Base-by-base conservation (phyloP, 1,140 invertebrate genomes). In the Globodera ellingtonae region DNA sequence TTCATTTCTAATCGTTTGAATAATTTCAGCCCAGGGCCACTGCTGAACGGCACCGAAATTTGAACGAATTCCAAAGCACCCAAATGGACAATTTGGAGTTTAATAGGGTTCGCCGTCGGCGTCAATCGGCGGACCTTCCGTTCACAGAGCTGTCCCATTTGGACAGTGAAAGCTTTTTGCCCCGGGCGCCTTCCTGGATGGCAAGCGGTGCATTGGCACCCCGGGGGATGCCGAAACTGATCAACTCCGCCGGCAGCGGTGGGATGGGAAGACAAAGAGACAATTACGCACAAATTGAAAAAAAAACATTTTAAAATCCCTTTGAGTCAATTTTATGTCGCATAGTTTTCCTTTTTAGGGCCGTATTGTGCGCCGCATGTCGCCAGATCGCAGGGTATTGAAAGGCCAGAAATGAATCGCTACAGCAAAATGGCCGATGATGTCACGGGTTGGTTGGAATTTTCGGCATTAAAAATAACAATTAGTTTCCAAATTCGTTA, bases 311-410 rank as follows among this genome's bases (percentile, higher is more conserved):
- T 35, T 35, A 0, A 35, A 35, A 35, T 35, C 0, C 2, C 35
- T 35, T 35, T 35, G 35, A 35, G 10, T 48, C 18, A 15, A 46
- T 24, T 24, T 18, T 18, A 18, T 80, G 18, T 46, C 8, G 18
- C 5, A 62, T 18, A 73, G 15, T 69, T 81, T 80, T 59, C 35
- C 7, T 18, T 56, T 81, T 82, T 59, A 86, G 83, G 86, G 35
- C 87, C 88, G 24, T 89, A 89, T 81, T 82, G 82, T 50, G 87
- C 87, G 13, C 87, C 87, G 7, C 86, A 86, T 44, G 75, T 89
- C 18, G 75, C 66, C 66, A 65, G 24, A 70, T 82, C 84, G 62
- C 84, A 88, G 72, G 87, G 87, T 72, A 84, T 89, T 73, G 87
- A 89, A 67, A 59, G 50, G 65, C 73, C 82, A 21, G 70, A 52